Evolutionary conservation across 2,888 invertebrate genomes (phyloP).

Genomic region (Glaucopsyche alexis): DNA sequence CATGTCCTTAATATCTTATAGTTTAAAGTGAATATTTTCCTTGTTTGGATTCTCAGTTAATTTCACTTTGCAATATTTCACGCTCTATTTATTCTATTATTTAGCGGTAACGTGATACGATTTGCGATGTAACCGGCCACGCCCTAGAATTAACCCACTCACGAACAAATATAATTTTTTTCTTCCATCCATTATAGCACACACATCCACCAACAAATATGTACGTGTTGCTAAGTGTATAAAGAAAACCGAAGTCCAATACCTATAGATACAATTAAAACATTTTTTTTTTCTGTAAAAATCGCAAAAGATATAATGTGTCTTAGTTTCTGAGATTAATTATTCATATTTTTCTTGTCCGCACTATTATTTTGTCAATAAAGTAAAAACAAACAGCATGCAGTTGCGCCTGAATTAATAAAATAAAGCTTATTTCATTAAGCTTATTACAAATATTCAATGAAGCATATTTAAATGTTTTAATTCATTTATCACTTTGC

Average conservation of each 20-base stretch:
- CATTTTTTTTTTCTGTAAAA: too few species aligned
- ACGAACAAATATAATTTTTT: slow-evolving; percentile 15
- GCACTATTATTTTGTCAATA: background rate
- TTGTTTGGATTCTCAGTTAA: background rate
- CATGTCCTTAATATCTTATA: too few species aligned
- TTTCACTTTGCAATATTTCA: slow-evolving; percentile 19
- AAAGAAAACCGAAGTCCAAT: background rate
- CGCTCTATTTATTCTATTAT: slow-evolving; percentile 21
- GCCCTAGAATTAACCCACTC: slow-evolving; percentile 23
- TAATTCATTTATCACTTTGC: slow-evolving; percentile 19
- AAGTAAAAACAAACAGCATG: background rate
- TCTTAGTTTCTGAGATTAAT: background rate
- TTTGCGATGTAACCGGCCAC: slow-evolving; percentile 13
- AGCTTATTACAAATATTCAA: background rate
- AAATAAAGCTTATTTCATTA: background rate
- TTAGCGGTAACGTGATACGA: slow-evolving; percentile 25
- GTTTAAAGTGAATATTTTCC: background rate
- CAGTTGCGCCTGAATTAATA: background rate
- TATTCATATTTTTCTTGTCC: background rate
- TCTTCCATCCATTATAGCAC: slow-evolving; percentile 13
- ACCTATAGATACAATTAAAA: background rate
- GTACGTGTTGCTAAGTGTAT: background rate
- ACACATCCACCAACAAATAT: background rate
- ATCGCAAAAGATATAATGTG: too few species aligned
- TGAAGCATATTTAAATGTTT: slow-evolving; percentile 12